These are phyloP conservation scores for Drosophila pseudoananassae DNA, from an alignment of 1,140 invertebrate species.

Conservation along the genomic window DNA sequence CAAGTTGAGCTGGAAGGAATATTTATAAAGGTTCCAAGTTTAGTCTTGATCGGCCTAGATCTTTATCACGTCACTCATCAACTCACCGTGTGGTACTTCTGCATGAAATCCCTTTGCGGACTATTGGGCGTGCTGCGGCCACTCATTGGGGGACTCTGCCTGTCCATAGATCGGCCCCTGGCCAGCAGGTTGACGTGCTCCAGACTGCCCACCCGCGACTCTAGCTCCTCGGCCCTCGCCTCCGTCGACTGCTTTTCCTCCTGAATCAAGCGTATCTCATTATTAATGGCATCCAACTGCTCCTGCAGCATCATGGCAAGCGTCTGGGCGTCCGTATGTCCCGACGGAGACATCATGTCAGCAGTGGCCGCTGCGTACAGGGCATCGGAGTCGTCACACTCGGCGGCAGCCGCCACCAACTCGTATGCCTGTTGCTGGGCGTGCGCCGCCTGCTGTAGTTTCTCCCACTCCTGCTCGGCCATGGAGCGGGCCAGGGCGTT, in stretches of 20 bases:
- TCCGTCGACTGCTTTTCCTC: conserved; percentile 99
- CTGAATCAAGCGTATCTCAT: conserved; percentile 98
- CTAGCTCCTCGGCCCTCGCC: conserved; percentile 97
- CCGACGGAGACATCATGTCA: conserved; percentile 90
- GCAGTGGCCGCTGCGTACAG: conserved; percentile 89
- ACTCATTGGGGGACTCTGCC: conserved; percentile 90
- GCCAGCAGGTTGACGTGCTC: conserved; percentile 96
- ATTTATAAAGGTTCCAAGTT: no score
- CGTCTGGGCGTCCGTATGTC: conserved; percentile 97
- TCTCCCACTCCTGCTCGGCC: conserved; percentile 96
- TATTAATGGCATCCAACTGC: conserved; percentile 99
- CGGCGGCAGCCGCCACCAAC: conserved; percentile 95
- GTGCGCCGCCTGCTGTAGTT: conserved; percentile 95
- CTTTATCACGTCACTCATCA: no score
- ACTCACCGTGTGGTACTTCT: conserved; percentile 86
- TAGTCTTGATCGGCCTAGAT: no score
- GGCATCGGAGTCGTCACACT: conserved; percentile 92
- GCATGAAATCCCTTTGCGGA: conserved; percentile 83
- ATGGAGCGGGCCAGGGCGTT: conserved; percentile 86
- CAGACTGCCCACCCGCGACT: conserved; percentile 97
- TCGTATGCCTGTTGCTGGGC: conserved; percentile 97
- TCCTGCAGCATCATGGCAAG: conserved; percentile 99
- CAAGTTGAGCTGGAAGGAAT: conserved; percentile 87
- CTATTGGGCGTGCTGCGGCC: conserved; percentile 87
- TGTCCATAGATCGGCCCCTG: conserved; percentile 89